Conservation (phyloP, 2,113 vertebrate species). For the Atlantisia rogersi region DNA sequence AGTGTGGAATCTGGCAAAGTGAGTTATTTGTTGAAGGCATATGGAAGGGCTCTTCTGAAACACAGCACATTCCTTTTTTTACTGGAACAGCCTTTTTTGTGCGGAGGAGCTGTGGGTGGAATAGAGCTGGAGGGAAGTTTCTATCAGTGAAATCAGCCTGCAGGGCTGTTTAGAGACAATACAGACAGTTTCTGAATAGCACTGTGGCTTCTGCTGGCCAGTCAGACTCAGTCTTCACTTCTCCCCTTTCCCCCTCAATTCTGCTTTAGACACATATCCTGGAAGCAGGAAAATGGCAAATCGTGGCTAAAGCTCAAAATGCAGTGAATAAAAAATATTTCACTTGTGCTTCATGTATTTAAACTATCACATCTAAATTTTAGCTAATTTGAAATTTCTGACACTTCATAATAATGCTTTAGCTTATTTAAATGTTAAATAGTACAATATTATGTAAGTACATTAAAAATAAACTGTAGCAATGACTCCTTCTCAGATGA, state of each 20-base stretch:
- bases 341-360: not conserved
- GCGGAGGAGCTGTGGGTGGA: slow-evolving; percentile 49
- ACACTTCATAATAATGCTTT: not conserved
- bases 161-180: not conserved
- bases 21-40: not conserved
- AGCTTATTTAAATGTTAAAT: slow-evolving; percentile 31
- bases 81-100: not conserved
- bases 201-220: not conserved
- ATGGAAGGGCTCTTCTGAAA: slow-evolving; percentile 10
- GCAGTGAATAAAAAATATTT: not conserved
- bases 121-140: slow-evolving; percentile 28
- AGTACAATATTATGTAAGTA: slow-evolving; percentile 63
- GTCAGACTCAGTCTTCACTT: not conserved
- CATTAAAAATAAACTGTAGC: slow-evolving; percentile 65
- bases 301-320: not conserved
- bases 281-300: not conserved
- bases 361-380: not conserved
- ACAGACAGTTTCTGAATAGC: not conserved
- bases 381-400: not conserved
- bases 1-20: not conserved
- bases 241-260: not conserved
- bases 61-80: not conserved
- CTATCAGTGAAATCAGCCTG: not conserved
- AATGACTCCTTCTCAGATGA: slow-evolving; percentile 59
- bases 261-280: not conserved